Evolutionary conservation across 2,888 invertebrate genomes (phyloP).

Genomic region (Stenichneumon culpator): DNA sequence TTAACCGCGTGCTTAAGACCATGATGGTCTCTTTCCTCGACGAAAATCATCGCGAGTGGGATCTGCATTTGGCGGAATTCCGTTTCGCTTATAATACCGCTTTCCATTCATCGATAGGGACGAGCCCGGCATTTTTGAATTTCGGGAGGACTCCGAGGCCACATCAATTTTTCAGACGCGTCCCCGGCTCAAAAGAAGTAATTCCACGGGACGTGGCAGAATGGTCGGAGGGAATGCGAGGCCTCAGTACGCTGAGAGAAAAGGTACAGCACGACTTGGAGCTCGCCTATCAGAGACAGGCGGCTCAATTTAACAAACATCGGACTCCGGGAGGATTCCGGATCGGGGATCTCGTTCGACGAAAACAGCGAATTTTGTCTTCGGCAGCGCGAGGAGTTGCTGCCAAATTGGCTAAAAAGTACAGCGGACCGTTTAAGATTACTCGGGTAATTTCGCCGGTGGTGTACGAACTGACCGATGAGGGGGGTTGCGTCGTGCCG

Average conservation of each 20-base stretch:
- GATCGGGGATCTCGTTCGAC: not conserved
- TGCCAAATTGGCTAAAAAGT: not conserved
- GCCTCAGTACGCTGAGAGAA: not conserved
- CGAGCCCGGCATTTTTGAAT: conserved; percentile 61
- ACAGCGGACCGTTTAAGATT: not conserved
- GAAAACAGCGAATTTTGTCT: not conserved
- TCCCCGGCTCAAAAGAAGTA: not conserved
- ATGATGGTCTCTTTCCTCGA: conserved; percentile 53
- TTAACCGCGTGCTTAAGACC: conserved; percentile 13
- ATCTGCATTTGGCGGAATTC: conserved; percentile 61
- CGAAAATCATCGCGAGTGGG: conserved; percentile 67
- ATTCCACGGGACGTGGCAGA: not conserved
- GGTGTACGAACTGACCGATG: not conserved
- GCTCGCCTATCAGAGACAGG: not conserved
- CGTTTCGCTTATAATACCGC: conserved; percentile 68
- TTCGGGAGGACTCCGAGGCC: conserved; percentile 43
- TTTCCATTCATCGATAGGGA: conserved; percentile 51
- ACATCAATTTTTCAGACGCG: not conserved
- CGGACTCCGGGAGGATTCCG: not conserved
- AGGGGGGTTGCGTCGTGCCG: not conserved
- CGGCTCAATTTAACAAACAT: not conserved
- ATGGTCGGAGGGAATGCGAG: conserved; percentile 1
- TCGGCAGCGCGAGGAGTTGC: not conserved
- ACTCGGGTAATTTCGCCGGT: not conserved
- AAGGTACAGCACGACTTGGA: not conserved